Evolutionary conservation across 2,797 vertebrate genomes (phyloP), one percentile per base, ranked within the genome.

Genomic region (Oreonectes daqikongensis): DNA sequence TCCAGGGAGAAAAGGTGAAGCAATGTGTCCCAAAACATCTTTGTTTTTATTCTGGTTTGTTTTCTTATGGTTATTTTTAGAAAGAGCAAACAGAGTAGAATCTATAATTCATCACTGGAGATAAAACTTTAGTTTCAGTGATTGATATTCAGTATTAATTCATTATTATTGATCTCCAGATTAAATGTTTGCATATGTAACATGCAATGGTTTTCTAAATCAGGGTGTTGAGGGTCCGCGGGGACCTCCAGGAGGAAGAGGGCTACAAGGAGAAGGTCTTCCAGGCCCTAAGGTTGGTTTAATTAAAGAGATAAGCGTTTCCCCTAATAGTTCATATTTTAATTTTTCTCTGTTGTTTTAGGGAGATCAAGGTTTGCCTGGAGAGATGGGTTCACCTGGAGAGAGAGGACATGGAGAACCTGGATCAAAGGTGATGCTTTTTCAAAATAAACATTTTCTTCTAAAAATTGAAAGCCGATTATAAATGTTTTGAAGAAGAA

Each of bases 1-100:
- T 95, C 83, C 93, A 95, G 84, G 94, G 95, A 84, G 94, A 96
- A 77, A 97, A 95, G 93, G 94, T 96, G 82, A 77, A 78, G 52
- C 2, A 4, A 28, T 1, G 0, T 14, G 12, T 17, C 5, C 15
- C 11, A 24, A 55, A 18, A 46, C 17, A 46, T 18, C 4, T 18
- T 46, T 46, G 4, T 18, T 7, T 7, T 7, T 7, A 40, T 40
- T 6, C 32, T 6, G 3, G 10, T 14, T 42, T 46, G 17, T 5
- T 46, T 46, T 46, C 44, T 14, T 42, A 0, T 30, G 4, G 4
- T 38, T 40, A 40, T 14, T 12, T 12, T 40, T 10, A 12, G 11
- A 12, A 11, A 10, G 11, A 40, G 32, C 32, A 40, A 40, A 40
- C 9, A 44, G 17, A 15, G 38, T 40, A 12, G 38, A 40, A 40